Conservation (phyloP, 30 jellyfish, hydroid and myxozoan species). For the Aurelia sp. region DNA sequence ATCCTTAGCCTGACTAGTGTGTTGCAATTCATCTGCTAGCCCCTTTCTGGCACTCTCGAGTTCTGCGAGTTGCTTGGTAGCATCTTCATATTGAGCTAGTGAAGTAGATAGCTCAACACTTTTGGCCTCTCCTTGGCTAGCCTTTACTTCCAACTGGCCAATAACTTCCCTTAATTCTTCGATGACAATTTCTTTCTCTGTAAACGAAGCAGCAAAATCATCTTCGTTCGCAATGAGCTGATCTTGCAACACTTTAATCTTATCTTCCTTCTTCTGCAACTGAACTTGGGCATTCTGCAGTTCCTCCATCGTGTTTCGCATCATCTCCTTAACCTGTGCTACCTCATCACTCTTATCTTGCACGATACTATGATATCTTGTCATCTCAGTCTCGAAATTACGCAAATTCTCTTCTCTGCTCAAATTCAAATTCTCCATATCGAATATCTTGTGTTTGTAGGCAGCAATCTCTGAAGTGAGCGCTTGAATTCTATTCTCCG, state of each 20-base stretch:
- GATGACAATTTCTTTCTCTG: slow-evolving; percentile 48
- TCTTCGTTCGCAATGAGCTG: slow-evolving; percentile 67
- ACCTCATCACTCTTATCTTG: slow-evolving; percentile 67
- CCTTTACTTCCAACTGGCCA: slow-evolving; percentile 17
- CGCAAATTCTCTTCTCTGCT: slow-evolving; percentile 66
- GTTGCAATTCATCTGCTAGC: neutral
- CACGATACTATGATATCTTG: slow-evolving; percentile 39
- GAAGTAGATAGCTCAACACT: slow-evolving; percentile 19
- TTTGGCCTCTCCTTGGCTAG: slow-evolving; percentile 18
- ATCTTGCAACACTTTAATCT: slow-evolving; percentile 35
- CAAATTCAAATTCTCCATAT: slow-evolving; percentile 45
- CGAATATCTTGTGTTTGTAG: slow-evolving; percentile 31
- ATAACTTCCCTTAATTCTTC: slow-evolving; percentile 40
- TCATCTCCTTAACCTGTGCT: slow-evolving; percentile 20
- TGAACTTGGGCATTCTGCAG: slow-evolving; percentile 23
- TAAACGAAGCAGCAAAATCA: slow-evolving; percentile 27
- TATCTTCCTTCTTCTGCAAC: slow-evolving; percentile 40
- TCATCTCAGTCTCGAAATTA: slow-evolving; percentile 46
- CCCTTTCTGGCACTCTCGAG: neutral
- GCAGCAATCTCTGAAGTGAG: slow-evolving; percentile 6
- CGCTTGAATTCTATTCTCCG: slow-evolving; percentile 2
- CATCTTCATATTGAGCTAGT: slow-evolving; percentile 3
- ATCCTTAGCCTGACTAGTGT: neutral
- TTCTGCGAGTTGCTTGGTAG: neutral
- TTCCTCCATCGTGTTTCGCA: slow-evolving; percentile 54